Base-by-base conservation (phyloP, 2,113 vertebrate species). In the Clinocottus analis region DNA sequence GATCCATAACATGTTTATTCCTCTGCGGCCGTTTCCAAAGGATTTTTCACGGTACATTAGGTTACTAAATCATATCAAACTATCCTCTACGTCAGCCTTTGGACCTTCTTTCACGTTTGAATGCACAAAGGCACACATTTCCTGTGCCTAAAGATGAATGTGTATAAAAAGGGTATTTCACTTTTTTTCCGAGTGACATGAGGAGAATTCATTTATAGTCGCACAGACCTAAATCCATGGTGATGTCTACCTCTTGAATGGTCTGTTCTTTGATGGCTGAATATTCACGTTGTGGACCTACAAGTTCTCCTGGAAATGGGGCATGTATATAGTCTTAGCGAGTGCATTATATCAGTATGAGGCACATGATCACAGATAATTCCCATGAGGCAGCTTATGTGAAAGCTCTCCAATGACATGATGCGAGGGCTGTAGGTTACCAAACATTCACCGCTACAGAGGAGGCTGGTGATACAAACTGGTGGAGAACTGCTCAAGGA, bases 1-100 rank as follows among this genome's bases (percentile, higher is more conserved):
- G 51, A 79, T 82, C 58, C 23, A 85, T 82, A 49, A 79, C 79
- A 79, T 79, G 75, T 87, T 87, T 79, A 75, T 84, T 80, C 60
- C 72, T 83, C 73, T 75, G 75, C 53, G 75, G 75, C 86, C 58
- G 21, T 76, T 60, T 82, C 72, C 69, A 71, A 75, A 74, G 56
- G 83, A 86, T 86, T 80, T 77, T 75, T 79, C 72, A 82, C 11
- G 53, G 59, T 67, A 71, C 72, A 75, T 59, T 82, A 69, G 63
- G 59, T 80, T 74, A 71, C 51, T 49, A 66, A 75, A 79, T 84
- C 71, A 79, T 73, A 82, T 69, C 82, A 79, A 49, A 62, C 72
- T 62, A 61, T 74, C 67, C 39, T 69, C 69, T 56, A 67, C 33
- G 51, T 75, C 60, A 73, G 71, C 67, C 68, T 65, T 55, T 74